Evolutionary conservation across 2,888 invertebrate species (phyloP), one percentile per base, ranked within the genome.

Genomic region (Lepidocyrtinus sp.): DNA sequence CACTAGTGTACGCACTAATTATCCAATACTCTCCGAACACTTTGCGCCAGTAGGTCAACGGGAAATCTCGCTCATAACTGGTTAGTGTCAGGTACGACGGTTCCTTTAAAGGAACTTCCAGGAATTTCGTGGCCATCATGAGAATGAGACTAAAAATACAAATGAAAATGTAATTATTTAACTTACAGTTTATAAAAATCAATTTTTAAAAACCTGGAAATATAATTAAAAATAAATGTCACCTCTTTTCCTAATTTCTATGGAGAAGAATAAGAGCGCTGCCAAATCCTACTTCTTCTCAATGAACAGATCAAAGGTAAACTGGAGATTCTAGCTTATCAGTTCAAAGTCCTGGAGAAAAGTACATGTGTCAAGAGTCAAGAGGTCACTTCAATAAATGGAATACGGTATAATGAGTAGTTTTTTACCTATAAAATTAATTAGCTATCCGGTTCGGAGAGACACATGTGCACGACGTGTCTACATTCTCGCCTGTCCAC

Each of bases 21-120:
- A 46, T 26, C 83, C 84, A 85, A 36, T 83, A 79, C 9, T 81
- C 73, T n/a, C 82, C 82, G 25, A 83, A 82, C 46, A 83, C 82
- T 46, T 81, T 69, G 36, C 85, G 75, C 84, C 84, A 83, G 27
- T 81, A 81, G 0, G 79, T 71, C 25, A 85, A 45, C 7, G 78
- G 76, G 36, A 85, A 84, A 65, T 82, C 26, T 24, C 65, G 75
- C 70, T 85, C 85, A 70, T 75, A 85, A 5, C 73, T 25, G 24
- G 83, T 69, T 9, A 82, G 59, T n/a, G 83, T 83, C 45, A 85
- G 67, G 69, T 83, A 85, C 9, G 72, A 63, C 0, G 82, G 81
- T 17, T 83, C 79, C 71, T 71, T 68, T n/a, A 82, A 36, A 0
- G 77, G 77, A 61, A 84, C 83, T 55, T 80, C 82, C 1, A 84